phyloP scores from a whole-genome alignment of 2,888 invertebrate species.

The Metellina segmentata region DNA sequence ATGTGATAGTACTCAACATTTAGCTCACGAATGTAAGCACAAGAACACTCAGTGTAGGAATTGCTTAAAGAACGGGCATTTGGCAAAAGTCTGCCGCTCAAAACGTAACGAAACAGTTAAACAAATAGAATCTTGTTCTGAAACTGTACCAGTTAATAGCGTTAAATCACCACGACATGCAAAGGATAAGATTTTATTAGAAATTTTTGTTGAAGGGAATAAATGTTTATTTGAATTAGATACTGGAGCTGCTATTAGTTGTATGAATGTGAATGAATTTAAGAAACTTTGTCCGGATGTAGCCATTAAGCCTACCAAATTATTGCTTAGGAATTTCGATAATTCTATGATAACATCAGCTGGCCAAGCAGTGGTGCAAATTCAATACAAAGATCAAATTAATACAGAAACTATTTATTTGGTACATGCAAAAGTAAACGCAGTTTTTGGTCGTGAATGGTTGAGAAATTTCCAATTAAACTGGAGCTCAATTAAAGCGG shows the following conservation, averaged over 20 bases:
- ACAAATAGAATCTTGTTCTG: slow-evolving; percentile 65
- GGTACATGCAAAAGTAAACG: slow-evolving; percentile 61
- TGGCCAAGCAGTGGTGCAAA: slow-evolving; percentile 61
- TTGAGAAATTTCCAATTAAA: slow-evolving; percentile 59
- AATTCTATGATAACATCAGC: slow-evolving; percentile 60
- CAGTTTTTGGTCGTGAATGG: slow-evolving; percentile 61
- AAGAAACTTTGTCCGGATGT: slow-evolving; percentile 39
- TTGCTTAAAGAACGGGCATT: slow-evolving; percentile 65
- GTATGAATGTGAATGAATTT: slow-evolving; percentile 63
- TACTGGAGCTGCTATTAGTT: slow-evolving; percentile 64
- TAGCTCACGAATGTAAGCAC: slow-evolving; percentile 67
- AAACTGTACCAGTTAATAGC: slow-evolving; percentile 65
- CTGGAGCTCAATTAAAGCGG: slow-evolving; percentile 59
- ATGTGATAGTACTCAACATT: slow-evolving; percentile 67
- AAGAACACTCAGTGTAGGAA: slow-evolving; percentile 64
- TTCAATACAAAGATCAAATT: slow-evolving; percentile 63
- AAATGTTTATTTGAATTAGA: slow-evolving; percentile 58
- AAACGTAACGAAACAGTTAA: slow-evolving; percentile 64
- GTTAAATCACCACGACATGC: slow-evolving; percentile 65
- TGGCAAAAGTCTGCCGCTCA: slow-evolving; percentile 64
- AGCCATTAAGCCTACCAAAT: slow-evolving; percentile 58
- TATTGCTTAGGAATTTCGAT: slow-evolving; percentile 60
- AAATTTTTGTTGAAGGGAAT: slow-evolving; percentile 45
- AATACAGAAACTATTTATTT: slow-evolving; percentile 63
- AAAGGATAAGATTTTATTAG: slow-evolving; percentile 62